Percentiles rank a stretch among this genome's conserved stretches.
Evolutionary conservation across 2,888 invertebrate species (phyloP).

Genomic region (Volucella inanis): DNA sequence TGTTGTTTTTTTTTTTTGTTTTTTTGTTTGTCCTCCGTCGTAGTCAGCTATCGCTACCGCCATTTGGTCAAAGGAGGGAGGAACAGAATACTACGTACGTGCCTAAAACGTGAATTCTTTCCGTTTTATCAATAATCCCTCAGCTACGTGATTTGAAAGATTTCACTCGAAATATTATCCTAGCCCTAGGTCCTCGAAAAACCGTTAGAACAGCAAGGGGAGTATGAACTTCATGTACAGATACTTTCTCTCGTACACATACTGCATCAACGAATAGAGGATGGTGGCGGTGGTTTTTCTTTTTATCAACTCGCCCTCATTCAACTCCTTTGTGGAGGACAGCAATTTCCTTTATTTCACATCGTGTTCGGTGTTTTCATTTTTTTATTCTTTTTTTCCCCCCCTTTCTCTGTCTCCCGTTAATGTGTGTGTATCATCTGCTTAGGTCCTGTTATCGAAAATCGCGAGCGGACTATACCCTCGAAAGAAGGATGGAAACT

Average conservation of each 20-base stretch:
- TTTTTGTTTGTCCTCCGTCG: not conserved
- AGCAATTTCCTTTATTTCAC: constrained; percentile 72
- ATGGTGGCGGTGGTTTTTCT: constrained; percentile 2
- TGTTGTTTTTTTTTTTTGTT: not conserved
- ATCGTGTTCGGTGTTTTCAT: constrained; percentile 57
- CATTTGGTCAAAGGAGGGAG: constrained; percentile 33
- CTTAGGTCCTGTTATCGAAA: constrained; percentile 41
- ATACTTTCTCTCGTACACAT: not conserved
- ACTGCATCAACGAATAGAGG: not conserved
- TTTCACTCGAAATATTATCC: constrained; percentile 40
- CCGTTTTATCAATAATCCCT: constrained; percentile 72
- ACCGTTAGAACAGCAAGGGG: constrained; percentile 10
- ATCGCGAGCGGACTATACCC: not conserved
- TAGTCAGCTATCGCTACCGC: constrained; percentile 3
- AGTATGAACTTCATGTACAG: constrained; percentile 55
- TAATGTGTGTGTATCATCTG: constrained; percentile 19
- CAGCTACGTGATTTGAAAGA: constrained; percentile 71
- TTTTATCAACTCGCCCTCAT: constrained; percentile 17
- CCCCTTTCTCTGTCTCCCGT: not conserved
- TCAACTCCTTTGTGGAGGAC: constrained; percentile 23
- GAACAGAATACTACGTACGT: constrained; percentile 59
- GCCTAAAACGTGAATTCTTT: constrained; percentile 70
- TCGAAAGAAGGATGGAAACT: constrained; percentile 49
- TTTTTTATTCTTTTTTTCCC: constrained; percentile 16
- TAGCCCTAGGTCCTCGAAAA: not conserved